phyloP scores from a whole-genome alignment of 2,113 vertebrate genomes.

The Sebastes fasciatus region DNA sequence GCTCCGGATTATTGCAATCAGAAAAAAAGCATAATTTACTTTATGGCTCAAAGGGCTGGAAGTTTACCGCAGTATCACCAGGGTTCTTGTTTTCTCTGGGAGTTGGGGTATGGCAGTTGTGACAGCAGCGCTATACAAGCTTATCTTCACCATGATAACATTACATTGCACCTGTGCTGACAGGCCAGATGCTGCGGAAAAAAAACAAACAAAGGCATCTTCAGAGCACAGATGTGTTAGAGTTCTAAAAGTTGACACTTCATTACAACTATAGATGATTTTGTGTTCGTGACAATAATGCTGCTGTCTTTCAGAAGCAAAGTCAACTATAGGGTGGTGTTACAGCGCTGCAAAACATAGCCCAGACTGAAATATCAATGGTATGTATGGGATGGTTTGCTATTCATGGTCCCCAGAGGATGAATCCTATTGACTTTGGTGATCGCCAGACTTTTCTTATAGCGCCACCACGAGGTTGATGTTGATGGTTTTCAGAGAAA shows the following conservation, averaged over 20 bases:
- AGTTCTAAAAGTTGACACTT: not conserved
- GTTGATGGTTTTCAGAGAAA: too few species aligned
- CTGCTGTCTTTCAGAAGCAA: not conserved
- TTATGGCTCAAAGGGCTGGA: not conserved
- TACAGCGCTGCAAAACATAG: not conserved
- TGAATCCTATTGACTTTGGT: too few species aligned
- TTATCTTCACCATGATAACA: slow-evolving; percentile 36
- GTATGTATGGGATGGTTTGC: not conserved
- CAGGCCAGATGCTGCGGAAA: slow-evolving; percentile 43
- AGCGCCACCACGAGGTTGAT: not conserved
- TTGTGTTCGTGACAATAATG: not conserved
- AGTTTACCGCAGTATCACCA: not conserved
- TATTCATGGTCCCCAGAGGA: not conserved
- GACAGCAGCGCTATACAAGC: slow-evolving; percentile 38
- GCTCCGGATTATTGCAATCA: not conserved
- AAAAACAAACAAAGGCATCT: slow-evolving; percentile 21
- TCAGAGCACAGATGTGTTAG: slow-evolving; percentile 7
- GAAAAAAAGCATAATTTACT: not conserved
- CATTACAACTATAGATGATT: not conserved
- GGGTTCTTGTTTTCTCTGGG: not conserved
- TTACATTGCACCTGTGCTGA: slow-evolving; percentile 30
- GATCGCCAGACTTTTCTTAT: not conserved
- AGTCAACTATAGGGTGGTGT: not conserved
- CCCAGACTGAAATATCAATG: not conserved
- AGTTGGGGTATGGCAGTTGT: not conserved